Evolutionary conservation across 2,113 vertebrate genomes (phyloP), one percentile per base, ranked within the genome.

Genomic region (Prolemur simus): DNA sequence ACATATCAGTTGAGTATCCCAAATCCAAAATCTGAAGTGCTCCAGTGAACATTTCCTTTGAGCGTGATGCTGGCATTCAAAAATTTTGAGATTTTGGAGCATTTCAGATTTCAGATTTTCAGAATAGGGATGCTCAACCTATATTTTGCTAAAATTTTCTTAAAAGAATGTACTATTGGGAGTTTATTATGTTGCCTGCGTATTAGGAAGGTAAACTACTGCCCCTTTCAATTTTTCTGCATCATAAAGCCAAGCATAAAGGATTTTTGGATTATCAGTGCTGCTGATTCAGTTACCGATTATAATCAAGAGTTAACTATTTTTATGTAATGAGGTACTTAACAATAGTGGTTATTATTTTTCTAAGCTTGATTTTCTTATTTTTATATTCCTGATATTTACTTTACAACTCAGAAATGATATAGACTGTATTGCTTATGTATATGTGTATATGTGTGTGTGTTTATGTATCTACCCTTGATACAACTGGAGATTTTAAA

Each of bases 141-240:
- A 23, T 42, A 13, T 42, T 86, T 49, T 81, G 25, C 42, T 71
- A 39, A 92, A 42, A n/a, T 56, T 81, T 96, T 94, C 66, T 78
- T 91, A 85, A 88, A 95, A 88, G 29, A 2, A 4, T 82, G 2
- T 77, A 69, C 45, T 94, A 1, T 74, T 87, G 39, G 58, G 74
- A 92, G 63, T 89, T 96, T 88, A 32, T 91, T 80, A 42, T 69
- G n/a, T 88, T 91, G 42, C 27, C 4, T 89, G 0, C 0, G 0
- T 89, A 83, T 69, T 86, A 91, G 84, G 21, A 76, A 90, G 76
- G 15, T 73, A 87, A 89, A 69, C 68, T 60, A 74, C 60, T 60
- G 13, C 20, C 6, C 54, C n/a, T 63, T 21, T 58, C 6, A 60
- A 21, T 66, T 83, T 94, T 25, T 77, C 5, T 81, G 25, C 3